Evolutionary conservation across 2,113 vertebrate genomes (phyloP).

Genomic region (Smithornis capensis): DNA sequence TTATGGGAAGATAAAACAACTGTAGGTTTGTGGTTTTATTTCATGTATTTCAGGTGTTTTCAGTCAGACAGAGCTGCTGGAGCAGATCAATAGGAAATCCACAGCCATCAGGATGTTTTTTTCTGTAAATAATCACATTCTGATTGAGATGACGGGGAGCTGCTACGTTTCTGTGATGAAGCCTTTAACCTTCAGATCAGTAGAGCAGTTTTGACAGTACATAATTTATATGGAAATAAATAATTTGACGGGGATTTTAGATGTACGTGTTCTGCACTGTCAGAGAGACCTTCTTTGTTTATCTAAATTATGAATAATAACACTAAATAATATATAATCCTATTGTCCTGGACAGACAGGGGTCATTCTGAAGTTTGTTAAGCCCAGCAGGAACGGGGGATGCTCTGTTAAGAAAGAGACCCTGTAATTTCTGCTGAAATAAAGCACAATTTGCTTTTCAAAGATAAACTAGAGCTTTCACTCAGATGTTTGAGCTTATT

Average conservation of each 20-base stretch:
- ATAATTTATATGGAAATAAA: constrained; percentile 45
- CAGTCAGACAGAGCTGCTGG: not conserved
- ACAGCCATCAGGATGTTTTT: not conserved
- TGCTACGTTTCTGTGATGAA: not conserved
- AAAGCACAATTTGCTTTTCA: not conserved
- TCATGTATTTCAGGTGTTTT: not conserved
- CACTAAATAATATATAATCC: constrained; percentile 5
- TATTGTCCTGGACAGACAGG: not conserved
- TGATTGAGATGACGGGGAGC: not conserved
- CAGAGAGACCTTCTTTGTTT: not conserved
- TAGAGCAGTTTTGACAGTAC: constrained; percentile 33
- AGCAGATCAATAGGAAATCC: constrained; percentile 18
- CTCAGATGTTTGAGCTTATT: not conserved
- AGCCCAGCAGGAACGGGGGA: not conserved
- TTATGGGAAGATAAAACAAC: not conserved
- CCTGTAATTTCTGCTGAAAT: not conserved
- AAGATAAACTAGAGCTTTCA: not conserved
- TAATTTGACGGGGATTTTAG: constrained; percentile 18
- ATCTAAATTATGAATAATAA: constrained; percentile 30
- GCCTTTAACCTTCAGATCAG: constrained; percentile 48
- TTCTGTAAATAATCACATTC: constrained; percentile 10
- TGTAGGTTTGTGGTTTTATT: not conserved
- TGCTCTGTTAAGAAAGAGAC: not conserved
- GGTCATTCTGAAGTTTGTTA: not conserved
- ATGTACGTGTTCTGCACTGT: not conserved